phyloP scores from a whole-genome alignment of 2,113 vertebrate species.

The Progne subis region DNA sequence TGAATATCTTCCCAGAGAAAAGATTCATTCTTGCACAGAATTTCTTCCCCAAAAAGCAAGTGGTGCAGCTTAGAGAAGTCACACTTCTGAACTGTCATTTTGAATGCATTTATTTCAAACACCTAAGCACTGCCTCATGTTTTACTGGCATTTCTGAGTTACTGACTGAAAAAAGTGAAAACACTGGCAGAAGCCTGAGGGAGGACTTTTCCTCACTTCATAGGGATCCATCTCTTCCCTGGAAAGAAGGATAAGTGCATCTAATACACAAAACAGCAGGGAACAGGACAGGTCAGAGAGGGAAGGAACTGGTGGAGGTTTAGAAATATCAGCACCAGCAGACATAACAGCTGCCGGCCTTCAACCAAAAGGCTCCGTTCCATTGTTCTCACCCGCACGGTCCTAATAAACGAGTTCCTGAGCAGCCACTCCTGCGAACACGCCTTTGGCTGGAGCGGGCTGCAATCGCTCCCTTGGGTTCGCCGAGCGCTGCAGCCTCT shows the following conservation, averaged over 20 bases:
- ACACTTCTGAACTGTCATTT: neutral
- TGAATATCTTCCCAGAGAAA: neutral
- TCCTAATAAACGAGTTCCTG: neutral
- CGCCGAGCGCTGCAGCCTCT: neutral
- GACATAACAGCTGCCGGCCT: neutral
- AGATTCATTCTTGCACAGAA: neutral
- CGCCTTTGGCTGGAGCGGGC: fast-evolving
- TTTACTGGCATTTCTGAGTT: neutral
- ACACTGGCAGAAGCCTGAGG: neutral
- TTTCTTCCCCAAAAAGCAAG: neutral
- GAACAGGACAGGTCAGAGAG: neutral
- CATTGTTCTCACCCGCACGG: fast-evolving
- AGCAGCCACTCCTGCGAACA: fast-evolving
- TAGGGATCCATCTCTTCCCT: neutral
- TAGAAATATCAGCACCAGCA: neutral
- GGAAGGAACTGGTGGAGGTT: neutral
- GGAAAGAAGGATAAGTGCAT: neutral
- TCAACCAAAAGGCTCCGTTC: neutral
- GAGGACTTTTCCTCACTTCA: neutral
- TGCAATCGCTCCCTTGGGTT: neutral
- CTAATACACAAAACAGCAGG: neutral
- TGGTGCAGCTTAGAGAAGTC: neutral
- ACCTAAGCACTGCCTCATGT: neutral
- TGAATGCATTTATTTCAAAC: neutral
- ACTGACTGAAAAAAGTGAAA: neutral